Conservation (phyloP, 2,797 vertebrate genomes). For the Lithobates sylvaticus region DNA sequence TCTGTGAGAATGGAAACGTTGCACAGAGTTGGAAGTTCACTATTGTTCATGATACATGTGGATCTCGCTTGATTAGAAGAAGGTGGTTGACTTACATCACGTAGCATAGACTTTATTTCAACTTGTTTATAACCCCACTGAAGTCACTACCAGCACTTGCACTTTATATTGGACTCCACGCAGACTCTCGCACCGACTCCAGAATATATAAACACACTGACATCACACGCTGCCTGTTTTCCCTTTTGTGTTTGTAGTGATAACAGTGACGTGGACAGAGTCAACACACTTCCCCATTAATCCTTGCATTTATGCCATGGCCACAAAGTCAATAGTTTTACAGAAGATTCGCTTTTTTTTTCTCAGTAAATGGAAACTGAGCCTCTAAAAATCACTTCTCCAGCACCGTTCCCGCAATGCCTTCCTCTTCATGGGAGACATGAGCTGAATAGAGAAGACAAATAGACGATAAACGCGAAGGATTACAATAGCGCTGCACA, state of each 20-base stretch:
- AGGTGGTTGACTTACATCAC: no score
- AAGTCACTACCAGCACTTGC: no score
- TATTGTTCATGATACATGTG: no score
- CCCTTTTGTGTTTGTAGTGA: not conserved
- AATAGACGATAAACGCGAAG: no score
- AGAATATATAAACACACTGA: not conserved
- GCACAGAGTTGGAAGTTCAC: no score
- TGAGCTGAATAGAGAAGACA: constrained; percentile 1
- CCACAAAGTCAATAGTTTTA: not conserved
- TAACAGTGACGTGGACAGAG: not conserved
- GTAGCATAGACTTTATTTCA: no score
- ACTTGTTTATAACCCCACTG: no score
- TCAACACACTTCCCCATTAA: not conserved
- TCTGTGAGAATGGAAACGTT: no score
- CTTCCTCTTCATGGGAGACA: constrained; percentile 30
- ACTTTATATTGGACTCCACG: no score
- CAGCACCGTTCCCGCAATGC: not conserved
- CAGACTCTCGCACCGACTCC: no score
- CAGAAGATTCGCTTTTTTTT: not conserved
- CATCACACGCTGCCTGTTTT: not conserved
- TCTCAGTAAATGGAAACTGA: not conserved
- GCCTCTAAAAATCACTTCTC: not conserved
- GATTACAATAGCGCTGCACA: no score
- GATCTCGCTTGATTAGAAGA: no score
- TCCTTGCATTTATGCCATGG: not conserved